Conservation (phyloP, 2,797 vertebrate genomes). For the Melanotaenia parkinsoni region DNA sequence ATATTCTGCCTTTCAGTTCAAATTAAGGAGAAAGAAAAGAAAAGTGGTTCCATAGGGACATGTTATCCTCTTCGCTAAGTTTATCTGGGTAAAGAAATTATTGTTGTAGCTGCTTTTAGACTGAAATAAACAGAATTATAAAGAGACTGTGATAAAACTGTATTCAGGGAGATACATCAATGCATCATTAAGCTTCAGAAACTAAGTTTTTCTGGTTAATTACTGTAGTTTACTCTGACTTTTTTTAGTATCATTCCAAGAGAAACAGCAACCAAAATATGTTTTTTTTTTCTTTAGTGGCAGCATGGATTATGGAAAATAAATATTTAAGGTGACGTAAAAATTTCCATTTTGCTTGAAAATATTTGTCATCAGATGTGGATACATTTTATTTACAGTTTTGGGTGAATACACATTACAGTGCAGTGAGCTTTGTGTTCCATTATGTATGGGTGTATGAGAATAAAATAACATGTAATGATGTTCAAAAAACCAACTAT, state of each 20-base stretch:
- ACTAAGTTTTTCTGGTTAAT: constrained; percentile 67
- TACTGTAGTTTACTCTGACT: constrained; percentile 45
- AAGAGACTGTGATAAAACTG: constrained; percentile 58
- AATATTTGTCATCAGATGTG: neutral
- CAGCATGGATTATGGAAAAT: neutral
- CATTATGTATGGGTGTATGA: neutral
- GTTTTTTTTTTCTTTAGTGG: constrained; percentile 14
- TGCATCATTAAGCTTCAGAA: constrained; percentile 70
- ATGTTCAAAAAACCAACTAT: no score
- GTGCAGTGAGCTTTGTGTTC: neutral
- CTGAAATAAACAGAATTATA: constrained; percentile 71
- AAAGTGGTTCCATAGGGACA: constrained; percentile 77
- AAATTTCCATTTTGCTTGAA: neutral
- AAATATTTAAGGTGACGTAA: neutral
- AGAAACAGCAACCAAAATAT: constrained; percentile 5
- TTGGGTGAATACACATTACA: neutral
- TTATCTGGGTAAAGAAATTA: constrained; percentile 70
- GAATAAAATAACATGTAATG: neutral
- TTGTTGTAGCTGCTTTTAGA: constrained; percentile 70
- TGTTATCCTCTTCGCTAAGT: constrained; percentile 71
- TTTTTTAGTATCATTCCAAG: constrained; percentile 25
- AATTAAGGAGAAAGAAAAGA: constrained; percentile 75
- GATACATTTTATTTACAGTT: neutral
- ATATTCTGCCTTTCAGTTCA: constrained; percentile 74
- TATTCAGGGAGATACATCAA: constrained; percentile 62